Evolutionary conservation across 1,140 invertebrate species (phyloP).

Genomic region (Philotrypesis tridentata): DNA sequence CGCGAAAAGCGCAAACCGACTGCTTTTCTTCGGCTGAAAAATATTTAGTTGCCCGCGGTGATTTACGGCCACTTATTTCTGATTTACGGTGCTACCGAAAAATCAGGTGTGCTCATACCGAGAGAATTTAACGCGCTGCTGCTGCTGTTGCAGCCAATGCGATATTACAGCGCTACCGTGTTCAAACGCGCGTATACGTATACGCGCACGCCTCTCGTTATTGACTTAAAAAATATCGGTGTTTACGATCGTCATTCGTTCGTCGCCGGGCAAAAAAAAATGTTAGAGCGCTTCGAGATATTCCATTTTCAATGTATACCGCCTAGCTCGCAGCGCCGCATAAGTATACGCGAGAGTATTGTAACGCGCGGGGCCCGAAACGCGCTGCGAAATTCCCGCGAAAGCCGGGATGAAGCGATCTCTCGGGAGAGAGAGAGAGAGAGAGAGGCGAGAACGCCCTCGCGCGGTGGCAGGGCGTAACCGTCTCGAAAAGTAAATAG

Average conservation of each 20-base stretch:
- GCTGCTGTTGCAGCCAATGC: slow-evolving; percentile 23
- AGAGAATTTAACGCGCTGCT: slow-evolving; percentile 39
- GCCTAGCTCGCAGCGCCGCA: not conserved
- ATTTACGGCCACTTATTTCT: slow-evolving; percentile 36
- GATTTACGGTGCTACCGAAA: slow-evolving; percentile 21
- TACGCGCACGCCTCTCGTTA: too few species aligned
- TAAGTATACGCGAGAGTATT: too few species aligned
- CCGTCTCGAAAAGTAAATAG: slow-evolving; percentile 44
- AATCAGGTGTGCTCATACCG: not conserved
- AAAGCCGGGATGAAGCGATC: slow-evolving; percentile 7
- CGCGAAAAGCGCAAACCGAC: not conserved
- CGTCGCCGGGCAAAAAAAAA: too few species aligned
- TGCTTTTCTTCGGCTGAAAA: slow-evolving; percentile 25
- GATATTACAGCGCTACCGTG: not conserved
- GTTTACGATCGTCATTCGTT: too few species aligned
- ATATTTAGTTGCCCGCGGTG: slow-evolving; percentile 27
- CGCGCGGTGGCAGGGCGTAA: slow-evolving; percentile 24
- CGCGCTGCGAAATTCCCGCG: not conserved
- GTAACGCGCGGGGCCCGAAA: too few species aligned
- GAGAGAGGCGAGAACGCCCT: too few species aligned
- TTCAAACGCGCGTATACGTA: too few species aligned
- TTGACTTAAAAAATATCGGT: too few species aligned
- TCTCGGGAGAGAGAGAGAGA: not conserved
- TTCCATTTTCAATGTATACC: not conserved
- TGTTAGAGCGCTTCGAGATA: too few species aligned